These are phyloP conservation scores for Okapia johnstoni DNA, from an alignment of 2,113 vertebrate species.

Conservation along the genomic window DNA sequence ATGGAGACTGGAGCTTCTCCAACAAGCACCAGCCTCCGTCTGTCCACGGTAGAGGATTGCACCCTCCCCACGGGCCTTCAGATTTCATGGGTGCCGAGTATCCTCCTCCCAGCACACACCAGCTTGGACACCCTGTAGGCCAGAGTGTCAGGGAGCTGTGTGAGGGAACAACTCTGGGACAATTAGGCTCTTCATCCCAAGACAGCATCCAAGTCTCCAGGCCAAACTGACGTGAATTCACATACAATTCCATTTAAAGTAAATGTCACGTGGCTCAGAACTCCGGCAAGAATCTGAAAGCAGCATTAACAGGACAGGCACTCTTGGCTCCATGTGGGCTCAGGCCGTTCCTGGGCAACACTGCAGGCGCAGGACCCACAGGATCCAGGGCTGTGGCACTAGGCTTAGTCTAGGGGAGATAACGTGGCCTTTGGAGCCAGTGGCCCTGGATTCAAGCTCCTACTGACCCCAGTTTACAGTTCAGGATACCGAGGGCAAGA, in stretches of 20 bases:
- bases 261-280: neutral
- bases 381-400: accelerated
- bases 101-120: no score
- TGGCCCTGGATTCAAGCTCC: neutral
- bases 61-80: neutral
- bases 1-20: neutral
- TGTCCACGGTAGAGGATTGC: accelerated
- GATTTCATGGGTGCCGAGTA: neutral
- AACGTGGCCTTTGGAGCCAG: no score
- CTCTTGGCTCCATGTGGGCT: neutral
- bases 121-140: neutral
- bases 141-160: neutral
- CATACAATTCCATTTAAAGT: neutral
- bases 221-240: neutral
- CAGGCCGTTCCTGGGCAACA: neutral
- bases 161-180: neutral
- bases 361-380: neutral
- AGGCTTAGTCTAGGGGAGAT: neutral
- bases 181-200: neutral
- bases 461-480: neutral
- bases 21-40: neutral
- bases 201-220: neutral
- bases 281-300: neutral
- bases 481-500: neutral
- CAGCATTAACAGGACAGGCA: neutral